Evolutionary conservation across 2,888 invertebrate genomes (phyloP).

Genomic region (Xestia rhomboidea): DNA sequence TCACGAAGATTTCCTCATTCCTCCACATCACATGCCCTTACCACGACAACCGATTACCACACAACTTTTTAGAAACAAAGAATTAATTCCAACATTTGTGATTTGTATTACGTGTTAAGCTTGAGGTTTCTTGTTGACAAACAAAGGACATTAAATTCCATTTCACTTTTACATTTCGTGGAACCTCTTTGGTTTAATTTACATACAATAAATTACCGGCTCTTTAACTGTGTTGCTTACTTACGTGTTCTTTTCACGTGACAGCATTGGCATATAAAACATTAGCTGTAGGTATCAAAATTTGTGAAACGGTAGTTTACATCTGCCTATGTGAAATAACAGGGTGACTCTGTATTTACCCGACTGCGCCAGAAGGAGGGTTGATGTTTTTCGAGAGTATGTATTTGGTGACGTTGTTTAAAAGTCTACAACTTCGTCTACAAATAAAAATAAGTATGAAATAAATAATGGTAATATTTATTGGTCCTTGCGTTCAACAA

Average conservation of each 20-base stretch:
- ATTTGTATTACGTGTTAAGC: constrained; percentile 13
- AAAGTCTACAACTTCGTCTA: neutral
- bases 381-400: no score
- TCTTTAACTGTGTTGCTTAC: constrained; percentile 44
- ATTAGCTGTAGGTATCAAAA: constrained; percentile 39
- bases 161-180: constrained; percentile 63
- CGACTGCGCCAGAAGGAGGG: no score
- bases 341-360: neutral
- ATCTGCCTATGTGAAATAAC: neutral
- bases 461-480: neutral
- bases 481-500: neutral
- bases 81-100: constrained; percentile 7
- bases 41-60: no score
- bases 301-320: constrained; percentile 25
- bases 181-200: constrained; percentile 58
- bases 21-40: no score
- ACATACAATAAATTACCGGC: constrained; percentile 61
- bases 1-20: no score
- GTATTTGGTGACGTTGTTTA: constrained; percentile 7
- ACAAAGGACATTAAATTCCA: constrained; percentile 40
- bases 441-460: neutral
- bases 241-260: constrained; percentile 51
- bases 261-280: constrained; percentile 57
- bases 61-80: neutral
- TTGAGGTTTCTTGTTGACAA: constrained; percentile 43